Evolutionary conservation across 1,140 invertebrate genomes (phyloP).

Genomic region (Lepidotrigona ventralis): DNA sequence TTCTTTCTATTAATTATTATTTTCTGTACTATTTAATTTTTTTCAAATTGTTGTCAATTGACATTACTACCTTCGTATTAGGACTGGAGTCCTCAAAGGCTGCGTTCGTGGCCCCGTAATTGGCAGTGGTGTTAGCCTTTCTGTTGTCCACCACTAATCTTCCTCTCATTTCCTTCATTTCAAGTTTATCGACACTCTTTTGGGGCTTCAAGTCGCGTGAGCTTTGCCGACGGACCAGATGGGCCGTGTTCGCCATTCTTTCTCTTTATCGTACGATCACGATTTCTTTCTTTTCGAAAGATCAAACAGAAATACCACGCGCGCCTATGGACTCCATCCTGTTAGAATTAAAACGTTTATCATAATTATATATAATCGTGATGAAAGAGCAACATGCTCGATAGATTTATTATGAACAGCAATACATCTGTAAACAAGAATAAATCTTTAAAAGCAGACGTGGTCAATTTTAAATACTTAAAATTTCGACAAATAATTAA

Average conservation of each 20-base stretch:
- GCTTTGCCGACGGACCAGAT: constrained; percentile 91
- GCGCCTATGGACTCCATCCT: constrained; percentile 75
- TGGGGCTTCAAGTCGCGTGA: constrained; percentile 90
- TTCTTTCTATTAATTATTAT: too few species aligned
- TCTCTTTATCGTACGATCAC: constrained; percentile 25
- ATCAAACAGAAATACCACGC: constrained; percentile 68
- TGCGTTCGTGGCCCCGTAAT: constrained; percentile 92
- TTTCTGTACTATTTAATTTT: background rate
- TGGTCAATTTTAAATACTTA: background rate
- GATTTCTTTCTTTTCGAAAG: constrained; percentile 28
- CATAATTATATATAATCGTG: background rate
- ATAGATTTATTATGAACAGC: background rate
- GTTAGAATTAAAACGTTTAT: constrained; percentile 33
- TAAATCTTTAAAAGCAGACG: background rate
- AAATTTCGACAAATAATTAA: background rate
- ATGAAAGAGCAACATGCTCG: background rate
- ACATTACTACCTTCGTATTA: constrained; percentile 78
- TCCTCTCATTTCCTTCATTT: constrained; percentile 91
- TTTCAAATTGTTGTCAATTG: background rate
- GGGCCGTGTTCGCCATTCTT: constrained; percentile 92
- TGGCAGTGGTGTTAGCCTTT: constrained; percentile 79
- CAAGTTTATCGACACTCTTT: constrained; percentile 90
- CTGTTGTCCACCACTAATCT: constrained; percentile 90
- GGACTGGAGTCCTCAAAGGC: constrained; percentile 92
- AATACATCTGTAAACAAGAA: background rate